Percentiles rank a stretch among this genome's conserved stretches.
These are phyloP conservation scores for Catotricha subobsoleta DNA, from an alignment of 2,888 invertebrate genomes.

Conservation along the genomic window DNA sequence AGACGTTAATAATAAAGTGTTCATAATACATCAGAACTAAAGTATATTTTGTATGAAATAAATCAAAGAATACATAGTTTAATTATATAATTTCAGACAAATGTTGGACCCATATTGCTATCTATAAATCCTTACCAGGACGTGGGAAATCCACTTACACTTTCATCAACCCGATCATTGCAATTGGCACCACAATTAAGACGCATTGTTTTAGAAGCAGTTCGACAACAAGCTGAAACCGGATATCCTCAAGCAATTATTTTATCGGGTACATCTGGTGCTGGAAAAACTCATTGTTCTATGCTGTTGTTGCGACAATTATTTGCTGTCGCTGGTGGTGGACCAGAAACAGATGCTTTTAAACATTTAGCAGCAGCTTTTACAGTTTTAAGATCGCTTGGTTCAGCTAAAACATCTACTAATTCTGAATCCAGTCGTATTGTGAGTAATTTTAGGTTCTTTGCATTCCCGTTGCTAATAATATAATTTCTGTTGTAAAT, in stretches of 20 bases:
- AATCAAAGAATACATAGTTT: too few species aligned
- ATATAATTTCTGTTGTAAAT: too few species aligned
- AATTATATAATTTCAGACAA: conserved; percentile 43
- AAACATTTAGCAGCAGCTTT: conserved; percentile 91
- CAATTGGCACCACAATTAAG: conserved; percentile 64
- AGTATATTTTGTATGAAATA: background rate
- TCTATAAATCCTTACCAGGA: conserved; percentile 81
- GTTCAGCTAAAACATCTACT: conserved; percentile 74
- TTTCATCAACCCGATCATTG: conserved; percentile 59
- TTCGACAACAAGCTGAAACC: conserved; percentile 83
- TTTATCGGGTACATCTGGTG: conserved; percentile 76
- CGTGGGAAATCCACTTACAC: conserved; percentile 69
- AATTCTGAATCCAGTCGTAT: conserved; percentile 89
- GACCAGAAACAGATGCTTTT: conserved; percentile 88
- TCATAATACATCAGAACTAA: too few species aligned
- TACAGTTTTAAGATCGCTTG: conserved; percentile 79
- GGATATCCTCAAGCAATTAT: conserved; percentile 93
- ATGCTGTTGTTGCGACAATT: conserved; percentile 78
- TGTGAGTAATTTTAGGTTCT: conserved; percentile 35
- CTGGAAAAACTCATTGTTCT: conserved; percentile 85
- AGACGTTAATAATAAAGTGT: too few species aligned
- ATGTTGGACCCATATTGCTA: conserved; percentile 78
- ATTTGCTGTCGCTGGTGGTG: conserved; percentile 87
- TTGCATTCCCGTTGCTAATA: too few species aligned
- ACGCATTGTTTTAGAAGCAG: conserved; percentile 78